Base-by-base conservation (phyloP, 2,113 vertebrate genomes). In the Scytalopus superciliaris region DNA sequence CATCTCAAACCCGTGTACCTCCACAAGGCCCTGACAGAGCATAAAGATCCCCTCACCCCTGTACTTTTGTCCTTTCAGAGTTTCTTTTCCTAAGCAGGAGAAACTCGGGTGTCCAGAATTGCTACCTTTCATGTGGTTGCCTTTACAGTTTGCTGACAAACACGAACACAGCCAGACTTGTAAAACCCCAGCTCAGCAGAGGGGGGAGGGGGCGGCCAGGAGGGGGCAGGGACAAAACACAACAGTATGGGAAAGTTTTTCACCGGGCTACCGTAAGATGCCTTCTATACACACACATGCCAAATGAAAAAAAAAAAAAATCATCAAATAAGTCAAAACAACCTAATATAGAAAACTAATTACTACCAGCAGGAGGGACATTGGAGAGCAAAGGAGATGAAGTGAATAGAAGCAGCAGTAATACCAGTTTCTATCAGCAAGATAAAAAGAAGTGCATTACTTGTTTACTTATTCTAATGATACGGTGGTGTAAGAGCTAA, bases 321-420 rank as follows among this genome's bases (percentile, higher is more conserved):
- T 75, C 70, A 92, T 89, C 84, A 91, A 93, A 93, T 95, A 96
- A 94, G 91, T 92, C 90, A 95, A 96, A 96, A 96, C 95, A 97
- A 90, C 70, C 94, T 89, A 95, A 94, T 87, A 95, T 77, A 92
- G 93, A 96, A 97, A 95, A 94, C 89, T 94, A 97, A 97, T 97
- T 96, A 97, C 92, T 89, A 93, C 67, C 96, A 96, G 97, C 96
- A 95, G 96, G 96, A 97, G 94, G 93, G 92, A 92, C 93, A 94
- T 76, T 62, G 92, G 94, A 84, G 72, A 91, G 91, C 86, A 88
- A 81, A 92, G 96, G 86, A 87, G 92, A 84, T 28, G 7, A 80
- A 33, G 42, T 92, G 94, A 96, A 88, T 76, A 84, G 89, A 87
- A 82, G 96, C 81, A 73, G 94, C 73, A 88, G 84, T 39, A 77